Conservation (phyloP, 2,797 vertebrate genomes). For the Rhinichthys osculus region DNA sequence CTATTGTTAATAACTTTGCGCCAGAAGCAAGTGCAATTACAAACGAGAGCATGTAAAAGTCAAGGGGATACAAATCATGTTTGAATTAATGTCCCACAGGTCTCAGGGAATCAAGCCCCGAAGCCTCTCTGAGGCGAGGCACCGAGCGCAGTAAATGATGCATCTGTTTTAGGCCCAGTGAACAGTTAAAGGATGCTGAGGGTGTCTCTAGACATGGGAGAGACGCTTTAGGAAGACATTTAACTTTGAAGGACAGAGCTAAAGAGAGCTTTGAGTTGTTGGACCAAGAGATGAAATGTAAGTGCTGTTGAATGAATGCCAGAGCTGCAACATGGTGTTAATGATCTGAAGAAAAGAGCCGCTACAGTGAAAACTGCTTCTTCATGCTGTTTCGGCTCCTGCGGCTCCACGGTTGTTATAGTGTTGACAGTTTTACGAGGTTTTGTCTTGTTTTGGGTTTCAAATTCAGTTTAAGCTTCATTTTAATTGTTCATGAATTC, state of each 20-base stretch:
- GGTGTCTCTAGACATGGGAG: neutral
- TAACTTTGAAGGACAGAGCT: conserved; percentile 13
- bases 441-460: neutral
- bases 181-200: conserved; percentile 15
- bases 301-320: conserved; percentile 10
- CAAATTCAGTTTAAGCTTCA: neutral
- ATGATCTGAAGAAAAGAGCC: conserved; percentile 32
- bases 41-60: conserved; percentile 75
- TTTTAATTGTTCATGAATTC: neutral
- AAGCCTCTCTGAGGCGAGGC: conserved; percentile 6
- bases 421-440: neutral
- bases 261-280: conserved; percentile 34
- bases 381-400: conserved; percentile 48
- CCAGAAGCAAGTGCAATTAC: conserved; percentile 75
- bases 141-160: conserved; percentile 3
- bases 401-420: conserved; percentile 1
- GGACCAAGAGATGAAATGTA: conserved; percentile 32
- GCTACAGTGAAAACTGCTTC: conserved; percentile 42
- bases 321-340: conserved; percentile 30
- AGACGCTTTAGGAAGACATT: conserved; percentile 10
- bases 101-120: conserved; percentile 14
- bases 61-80: conserved; percentile 77
- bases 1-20: conserved; percentile 70
- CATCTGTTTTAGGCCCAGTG: conserved; percentile 18
- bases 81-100: conserved; percentile 51